Conservation (phyloP, 2,113 vertebrate species). For the Gallinago undulata region DNA sequence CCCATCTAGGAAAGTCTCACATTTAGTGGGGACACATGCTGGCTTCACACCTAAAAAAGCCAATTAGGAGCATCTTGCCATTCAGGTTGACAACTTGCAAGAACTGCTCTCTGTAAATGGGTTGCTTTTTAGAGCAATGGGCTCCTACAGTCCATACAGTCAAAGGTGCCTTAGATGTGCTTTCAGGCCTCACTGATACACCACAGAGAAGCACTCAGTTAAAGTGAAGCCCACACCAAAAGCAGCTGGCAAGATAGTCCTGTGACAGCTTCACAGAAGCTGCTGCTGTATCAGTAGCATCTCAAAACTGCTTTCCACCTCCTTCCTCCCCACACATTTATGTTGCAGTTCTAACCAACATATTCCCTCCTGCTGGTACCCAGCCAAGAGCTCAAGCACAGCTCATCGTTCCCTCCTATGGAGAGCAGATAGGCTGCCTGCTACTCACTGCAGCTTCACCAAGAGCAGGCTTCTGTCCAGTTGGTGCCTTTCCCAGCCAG, state of each 20-base stretch:
- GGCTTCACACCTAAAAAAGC: background rate
- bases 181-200: background rate
- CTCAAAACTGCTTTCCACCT: constrained; percentile 24
- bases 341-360: background rate
- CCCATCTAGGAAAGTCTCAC: background rate
- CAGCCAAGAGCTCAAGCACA: constrained; percentile 20
- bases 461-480: constrained; percentile 11
- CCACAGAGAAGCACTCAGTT: background rate
- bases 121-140: background rate
- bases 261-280: background rate
- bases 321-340: background rate
- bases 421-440: background rate
- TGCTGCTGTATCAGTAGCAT: background rate
- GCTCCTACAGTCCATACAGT: background rate
- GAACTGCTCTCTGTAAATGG: background rate
- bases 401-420: background rate
- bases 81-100: background rate
- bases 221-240: background rate
- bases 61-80: background rate
- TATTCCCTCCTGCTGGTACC: background rate
- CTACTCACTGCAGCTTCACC: background rate
- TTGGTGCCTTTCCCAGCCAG: background rate
- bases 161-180: background rate
- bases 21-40: background rate
- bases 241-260: background rate